Percentiles rank a stretch among this genome's conserved stretches.
These are phyloP conservation scores for Plemyria rubiginata DNA, from an alignment of 2,888 invertebrate genomes.

Conservation along the genomic window DNA sequence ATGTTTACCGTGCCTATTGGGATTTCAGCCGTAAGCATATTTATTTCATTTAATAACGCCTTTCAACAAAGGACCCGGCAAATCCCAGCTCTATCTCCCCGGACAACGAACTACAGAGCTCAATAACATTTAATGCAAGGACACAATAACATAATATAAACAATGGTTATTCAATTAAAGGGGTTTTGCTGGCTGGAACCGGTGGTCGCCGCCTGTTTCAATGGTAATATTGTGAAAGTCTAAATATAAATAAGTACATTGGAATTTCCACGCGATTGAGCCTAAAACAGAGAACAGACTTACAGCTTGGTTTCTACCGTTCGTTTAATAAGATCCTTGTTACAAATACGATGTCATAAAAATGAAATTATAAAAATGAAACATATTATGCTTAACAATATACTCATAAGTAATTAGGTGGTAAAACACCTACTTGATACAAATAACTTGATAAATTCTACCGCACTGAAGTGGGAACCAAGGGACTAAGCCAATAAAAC, in stretches of 20 bases:
- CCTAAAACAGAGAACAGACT: no score
- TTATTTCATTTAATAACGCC: slow-evolving; percentile 4
- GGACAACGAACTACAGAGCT: slow-evolving; percentile 20
- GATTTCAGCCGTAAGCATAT: not conserved
- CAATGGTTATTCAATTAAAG: slow-evolving; percentile 61
- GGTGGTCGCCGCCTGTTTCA: not conserved
- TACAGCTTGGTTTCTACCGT: no score
- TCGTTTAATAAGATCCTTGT: no score
- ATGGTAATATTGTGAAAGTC: not conserved
- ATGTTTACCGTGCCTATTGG: not conserved
- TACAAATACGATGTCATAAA: no score
- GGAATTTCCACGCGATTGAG: not conserved
- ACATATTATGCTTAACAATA: no score
- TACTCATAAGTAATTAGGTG: not conserved
- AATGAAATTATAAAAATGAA: no score
- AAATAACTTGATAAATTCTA: not conserved
- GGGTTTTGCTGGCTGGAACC: slow-evolving; percentile 46
- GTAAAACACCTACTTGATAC: not conserved
- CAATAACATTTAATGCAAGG: slow-evolving; percentile 28
- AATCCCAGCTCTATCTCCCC: slow-evolving; percentile 23
- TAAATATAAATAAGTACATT: not conserved
- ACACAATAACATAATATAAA: slow-evolving; percentile 47
- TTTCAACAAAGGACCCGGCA: slow-evolving; percentile 9
- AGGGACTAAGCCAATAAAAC: slow-evolving; percentile 3
- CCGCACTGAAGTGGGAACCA: not conserved